Conservation (phyloP, 1,140 invertebrate genomes). For the Metopolophium dirhodum region DNA sequence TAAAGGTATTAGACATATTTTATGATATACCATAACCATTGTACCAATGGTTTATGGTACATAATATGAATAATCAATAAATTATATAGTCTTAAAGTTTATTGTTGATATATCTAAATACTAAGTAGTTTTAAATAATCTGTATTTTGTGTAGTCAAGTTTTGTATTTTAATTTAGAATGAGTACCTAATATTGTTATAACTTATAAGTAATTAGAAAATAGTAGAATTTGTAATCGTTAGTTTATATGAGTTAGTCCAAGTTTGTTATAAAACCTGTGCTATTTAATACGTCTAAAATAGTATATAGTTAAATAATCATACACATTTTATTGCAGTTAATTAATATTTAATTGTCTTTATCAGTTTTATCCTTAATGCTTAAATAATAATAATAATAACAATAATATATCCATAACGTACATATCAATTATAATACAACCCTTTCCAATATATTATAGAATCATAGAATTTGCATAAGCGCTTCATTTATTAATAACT, state of each 20-base stretch:
- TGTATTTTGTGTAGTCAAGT: conserved; percentile 49
- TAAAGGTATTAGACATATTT: background rate
- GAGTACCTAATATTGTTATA: background rate
- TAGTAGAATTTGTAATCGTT: background rate
- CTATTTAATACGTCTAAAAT: background rate
- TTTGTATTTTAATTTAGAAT: conserved; percentile 20
- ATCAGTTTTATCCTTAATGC: background rate
- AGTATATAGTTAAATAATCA: background rate
- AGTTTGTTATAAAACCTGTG: background rate
- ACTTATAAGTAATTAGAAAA: background rate
- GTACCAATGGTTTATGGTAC: background rate
- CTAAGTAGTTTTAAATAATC: background rate
- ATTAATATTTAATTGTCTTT: background rate
- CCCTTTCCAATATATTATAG: background rate
- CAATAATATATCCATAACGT: background rate
- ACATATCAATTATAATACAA: background rate
- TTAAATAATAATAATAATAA: background rate
- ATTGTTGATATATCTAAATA: background rate
- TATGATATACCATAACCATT: background rate
- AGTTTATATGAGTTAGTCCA: background rate
- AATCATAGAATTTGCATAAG: background rate
- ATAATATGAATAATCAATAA: background rate
- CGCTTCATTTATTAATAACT: background rate
- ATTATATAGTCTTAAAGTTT: background rate
- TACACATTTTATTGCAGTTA: background rate